Conservation (phyloP, 1,140 invertebrate species). For the Euwallacea fornicatus region DNA sequence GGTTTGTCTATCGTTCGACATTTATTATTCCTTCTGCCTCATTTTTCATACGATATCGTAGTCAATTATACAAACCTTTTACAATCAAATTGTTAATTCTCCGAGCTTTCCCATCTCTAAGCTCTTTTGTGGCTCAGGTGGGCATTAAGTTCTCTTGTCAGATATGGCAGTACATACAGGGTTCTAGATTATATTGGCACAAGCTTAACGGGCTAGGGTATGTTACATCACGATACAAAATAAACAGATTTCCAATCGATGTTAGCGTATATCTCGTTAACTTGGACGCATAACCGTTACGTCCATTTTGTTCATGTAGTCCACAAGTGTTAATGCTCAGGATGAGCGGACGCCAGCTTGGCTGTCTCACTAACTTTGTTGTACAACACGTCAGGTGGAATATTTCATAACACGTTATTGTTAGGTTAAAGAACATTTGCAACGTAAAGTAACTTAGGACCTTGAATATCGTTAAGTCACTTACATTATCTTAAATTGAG, state of each 20-base stretch:
- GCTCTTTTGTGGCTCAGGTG: too few relatives aligned
- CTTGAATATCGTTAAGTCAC: too few relatives aligned
- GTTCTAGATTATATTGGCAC: neutral
- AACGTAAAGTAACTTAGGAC: too few relatives aligned
- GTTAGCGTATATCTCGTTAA: neutral
- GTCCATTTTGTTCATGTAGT: conserved; percentile 12
- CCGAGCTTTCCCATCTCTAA: too few relatives aligned
- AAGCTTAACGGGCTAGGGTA: neutral
- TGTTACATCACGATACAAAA: neutral
- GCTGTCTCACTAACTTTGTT: conserved; percentile 2
- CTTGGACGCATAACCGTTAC: conserved; percentile 8
- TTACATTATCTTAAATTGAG: too few relatives aligned
- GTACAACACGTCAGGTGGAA: conserved; percentile 11
- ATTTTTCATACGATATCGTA: too few relatives aligned
- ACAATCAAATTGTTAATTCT: too few relatives aligned
- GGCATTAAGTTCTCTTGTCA: too few relatives aligned
- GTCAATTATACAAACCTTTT: too few relatives aligned
- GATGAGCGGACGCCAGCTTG: neutral
- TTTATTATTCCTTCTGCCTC: neutral
- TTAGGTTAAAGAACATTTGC: neutral
- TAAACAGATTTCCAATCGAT: neutral
- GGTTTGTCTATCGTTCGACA: conserved; percentile 2
- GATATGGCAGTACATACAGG: too few relatives aligned
- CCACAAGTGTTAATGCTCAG: conserved; percentile 3
- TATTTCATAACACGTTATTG: conserved; percentile 16